These are phyloP conservation scores for Chrysaora quinquecirrha DNA, from an alignment of 30 jellyfish, hydroid and myxozoan species.

Conservation along the genomic window DNA sequence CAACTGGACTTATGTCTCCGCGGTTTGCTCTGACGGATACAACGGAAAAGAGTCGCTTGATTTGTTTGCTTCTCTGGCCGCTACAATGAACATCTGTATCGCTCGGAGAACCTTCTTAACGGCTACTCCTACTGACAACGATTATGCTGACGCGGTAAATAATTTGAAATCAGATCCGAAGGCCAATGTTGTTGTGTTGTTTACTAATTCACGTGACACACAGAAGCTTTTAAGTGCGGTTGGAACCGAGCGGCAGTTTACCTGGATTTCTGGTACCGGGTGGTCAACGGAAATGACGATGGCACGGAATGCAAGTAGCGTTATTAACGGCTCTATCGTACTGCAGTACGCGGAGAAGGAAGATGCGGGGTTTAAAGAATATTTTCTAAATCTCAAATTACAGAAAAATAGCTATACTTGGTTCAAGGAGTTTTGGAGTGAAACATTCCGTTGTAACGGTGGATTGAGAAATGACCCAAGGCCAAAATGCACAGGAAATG, in stretches of 20 bases:
- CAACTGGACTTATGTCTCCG: slow-evolving; percentile 66
- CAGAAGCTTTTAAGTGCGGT: slow-evolving; percentile 44
- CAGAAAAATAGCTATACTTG: slow-evolving; percentile 41
- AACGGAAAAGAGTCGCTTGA: slow-evolving; percentile 34
- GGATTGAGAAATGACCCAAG: not conserved
- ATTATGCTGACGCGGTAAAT: slow-evolving; percentile 1
- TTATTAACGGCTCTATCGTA: slow-evolving; percentile 52
- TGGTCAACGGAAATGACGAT: slow-evolving; percentile 22
- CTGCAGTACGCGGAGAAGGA: slow-evolving; percentile 28
- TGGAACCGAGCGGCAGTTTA: not conserved
- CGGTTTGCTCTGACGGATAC: slow-evolving; percentile 26
- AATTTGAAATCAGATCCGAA: slow-evolving; percentile 3
- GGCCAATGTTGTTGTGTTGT: slow-evolving; percentile 46
- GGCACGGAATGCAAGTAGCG: not conserved
- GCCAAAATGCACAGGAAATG: slow-evolving; percentile 34
- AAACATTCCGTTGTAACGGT: slow-evolving; percentile 37
- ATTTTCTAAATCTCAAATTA: slow-evolving; percentile 45
- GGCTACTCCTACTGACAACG: not conserved
- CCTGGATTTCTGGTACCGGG: slow-evolving; percentile 48
- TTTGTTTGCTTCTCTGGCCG: slow-evolving; percentile 7
- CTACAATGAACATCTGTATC: slow-evolving; percentile 40
- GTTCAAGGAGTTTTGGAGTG: slow-evolving; percentile 76
- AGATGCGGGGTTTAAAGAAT: slow-evolving; percentile 38
- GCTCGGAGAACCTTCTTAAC: slow-evolving; percentile 21
- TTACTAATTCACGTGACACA: slow-evolving; percentile 48